A percentile compares a stretch with the other conserved stretches of the same genome.
phyloP scores from a whole-genome alignment of 2,797 vertebrate genomes.

The Alfaro cultratus region DNA sequence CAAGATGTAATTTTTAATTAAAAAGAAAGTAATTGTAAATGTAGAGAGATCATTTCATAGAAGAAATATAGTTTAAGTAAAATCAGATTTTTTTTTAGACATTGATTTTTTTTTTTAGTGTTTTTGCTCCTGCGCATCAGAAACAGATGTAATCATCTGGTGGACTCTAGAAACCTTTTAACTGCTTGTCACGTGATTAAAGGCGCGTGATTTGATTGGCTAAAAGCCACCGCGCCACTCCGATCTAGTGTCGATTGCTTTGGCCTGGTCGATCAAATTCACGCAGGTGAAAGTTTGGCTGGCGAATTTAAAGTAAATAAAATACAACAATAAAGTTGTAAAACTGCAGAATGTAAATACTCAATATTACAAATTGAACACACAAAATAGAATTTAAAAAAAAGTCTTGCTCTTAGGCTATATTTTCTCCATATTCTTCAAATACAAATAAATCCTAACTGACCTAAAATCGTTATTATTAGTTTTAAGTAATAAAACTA shows the following conservation, averaged over 20 bases:
- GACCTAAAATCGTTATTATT: not conserved
- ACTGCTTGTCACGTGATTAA: not conserved
- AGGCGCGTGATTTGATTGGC: not conserved
- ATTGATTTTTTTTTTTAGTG: not conserved
- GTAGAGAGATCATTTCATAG: not conserved
- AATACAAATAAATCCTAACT: not conserved
- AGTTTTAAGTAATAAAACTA: not conserved
- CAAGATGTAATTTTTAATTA: not conserved
- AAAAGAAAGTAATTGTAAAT: not conserved
- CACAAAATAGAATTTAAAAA: no score
- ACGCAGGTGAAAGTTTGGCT: no score
- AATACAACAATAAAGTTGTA: not conserved
- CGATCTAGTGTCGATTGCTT: not conserved
- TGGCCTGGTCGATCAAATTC: not conserved
- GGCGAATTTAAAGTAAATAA: not conserved
- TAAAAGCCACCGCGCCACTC: not conserved
- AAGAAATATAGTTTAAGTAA: not conserved
- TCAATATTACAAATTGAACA: not conserved
- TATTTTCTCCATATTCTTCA: not conserved
- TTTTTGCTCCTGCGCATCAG: no score
- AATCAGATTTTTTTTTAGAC: not conserved
- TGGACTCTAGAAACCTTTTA: no score
- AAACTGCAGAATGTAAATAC: not conserved
- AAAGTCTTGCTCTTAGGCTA: no score
- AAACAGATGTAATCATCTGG: not conserved